phyloP scores from a whole-genome alignment of 2,113 vertebrate genomes.

The Cyphomyrus discorhynchus region DNA sequence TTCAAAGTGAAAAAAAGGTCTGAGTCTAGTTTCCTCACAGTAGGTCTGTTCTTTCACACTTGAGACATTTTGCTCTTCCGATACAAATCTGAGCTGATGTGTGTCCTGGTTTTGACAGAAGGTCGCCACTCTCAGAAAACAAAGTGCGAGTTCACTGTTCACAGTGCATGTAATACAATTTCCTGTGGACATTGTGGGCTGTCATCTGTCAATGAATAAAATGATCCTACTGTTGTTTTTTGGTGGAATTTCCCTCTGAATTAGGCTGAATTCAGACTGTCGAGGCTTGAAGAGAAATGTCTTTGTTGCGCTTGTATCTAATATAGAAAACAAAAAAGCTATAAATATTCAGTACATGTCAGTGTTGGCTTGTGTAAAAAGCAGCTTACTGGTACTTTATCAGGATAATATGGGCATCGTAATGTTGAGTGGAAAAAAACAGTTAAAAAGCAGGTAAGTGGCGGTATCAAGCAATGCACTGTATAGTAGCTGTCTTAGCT shows the following conservation, averaged over 20 bases:
- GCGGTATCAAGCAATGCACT: not conserved
- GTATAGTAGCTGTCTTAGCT: not conserved
- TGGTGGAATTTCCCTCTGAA: conserved; percentile 5
- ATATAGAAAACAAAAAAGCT: not conserved
- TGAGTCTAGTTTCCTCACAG: not conserved
- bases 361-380: not conserved
- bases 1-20: not conserved
- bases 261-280: not conserved
- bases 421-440: not conserved
- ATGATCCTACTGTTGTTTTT: conserved; percentile 1
- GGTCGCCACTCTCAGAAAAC: not conserved
- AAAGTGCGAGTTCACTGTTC: not conserved
- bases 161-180: conserved; percentile 5
- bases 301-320: not conserved
- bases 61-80: not conserved
- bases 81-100: not conserved
- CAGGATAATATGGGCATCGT: not conserved
- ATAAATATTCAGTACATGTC: not conserved
- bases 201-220: not conserved
- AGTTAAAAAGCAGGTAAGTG: not conserved
- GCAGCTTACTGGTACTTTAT: not conserved
- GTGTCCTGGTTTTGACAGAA: not conserved
- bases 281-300: not conserved
- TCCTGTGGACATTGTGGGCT: conserved; percentile 2
- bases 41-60: not conserved